phyloP scores from a whole-genome alignment of 2,888 invertebrate genomes.

The Rhyacophila evoluta region DNA sequence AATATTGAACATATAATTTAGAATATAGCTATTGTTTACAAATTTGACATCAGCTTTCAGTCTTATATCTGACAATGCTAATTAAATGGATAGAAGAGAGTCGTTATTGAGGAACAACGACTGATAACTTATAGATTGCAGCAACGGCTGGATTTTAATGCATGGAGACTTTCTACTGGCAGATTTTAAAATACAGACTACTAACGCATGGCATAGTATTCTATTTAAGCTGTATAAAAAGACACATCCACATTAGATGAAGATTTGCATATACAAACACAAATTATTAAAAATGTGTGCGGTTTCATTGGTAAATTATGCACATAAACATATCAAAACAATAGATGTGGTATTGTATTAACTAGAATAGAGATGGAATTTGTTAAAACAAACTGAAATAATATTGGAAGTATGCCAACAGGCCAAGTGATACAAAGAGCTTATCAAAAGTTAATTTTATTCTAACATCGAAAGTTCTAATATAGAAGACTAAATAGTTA shows the following conservation, averaged over 20 bases:
- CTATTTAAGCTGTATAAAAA: too few relatives aligned
- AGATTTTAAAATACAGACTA: too few relatives aligned
- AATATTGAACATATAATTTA: not conserved
- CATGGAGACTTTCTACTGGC: too few relatives aligned
- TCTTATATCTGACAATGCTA: not conserved
- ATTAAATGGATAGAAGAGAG: not conserved
- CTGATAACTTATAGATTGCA: too few relatives aligned
- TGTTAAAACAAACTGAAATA: not conserved
- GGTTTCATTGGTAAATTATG: too few relatives aligned
- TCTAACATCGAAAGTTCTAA: not conserved
- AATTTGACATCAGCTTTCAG: conserved; percentile 1
- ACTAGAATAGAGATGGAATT: not conserved
- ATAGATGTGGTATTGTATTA: not conserved
- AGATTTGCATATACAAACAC: too few relatives aligned
- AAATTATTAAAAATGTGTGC: too few relatives aligned
- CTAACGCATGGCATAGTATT: too few relatives aligned
- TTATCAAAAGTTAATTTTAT: not conserved
- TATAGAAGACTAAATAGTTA: not conserved
- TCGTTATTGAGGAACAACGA: too few relatives aligned
- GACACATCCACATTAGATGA: too few relatives aligned
- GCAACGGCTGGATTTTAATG: too few relatives aligned
- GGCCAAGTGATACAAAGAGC: not conserved
- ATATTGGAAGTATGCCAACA: not conserved
- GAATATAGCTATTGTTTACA: not conserved
- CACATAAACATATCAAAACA: too few relatives aligned